Evolutionary conservation across 2,113 vertebrate species (phyloP), one percentile per base, ranked within the genome.

Genomic region (Elaphurus davidianus): DNA sequence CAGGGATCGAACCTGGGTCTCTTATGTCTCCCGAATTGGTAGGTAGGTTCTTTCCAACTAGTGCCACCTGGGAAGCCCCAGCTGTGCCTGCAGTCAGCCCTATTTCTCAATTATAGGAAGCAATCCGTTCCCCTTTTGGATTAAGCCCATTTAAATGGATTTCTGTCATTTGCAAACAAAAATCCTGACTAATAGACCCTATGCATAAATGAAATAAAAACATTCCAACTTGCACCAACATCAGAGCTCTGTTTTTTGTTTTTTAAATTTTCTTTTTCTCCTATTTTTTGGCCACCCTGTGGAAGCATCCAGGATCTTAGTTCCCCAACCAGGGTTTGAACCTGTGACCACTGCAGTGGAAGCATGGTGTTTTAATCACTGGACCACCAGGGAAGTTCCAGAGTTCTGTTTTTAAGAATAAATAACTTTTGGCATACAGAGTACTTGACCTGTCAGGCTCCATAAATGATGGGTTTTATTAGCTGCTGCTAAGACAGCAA

Each of bases 131-230:
- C 50, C 81, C 87, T 94, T 91, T 25, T 11, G 23, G 14, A 52
- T 55, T 40, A 85, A 88, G 30, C 52, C 88, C 78, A 17, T 28
- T 23, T 79, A 54, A 54, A 27, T 28, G 52, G 40, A 76, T 17
- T 90, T 94, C 64, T 76, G 47, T 76, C 52, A 62, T n/a, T 74
- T 95, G 67, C 59, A 71, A 94, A 87, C n/a, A 85, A 88, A 90
- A 92, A 13, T 74, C 27, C 28, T 88, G 47, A 90, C 19, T 12
- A 82, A 57, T 0, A n/a, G 45, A 90, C 10, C 55, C 30, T 36
- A 62, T 67, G 45, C 36, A 5, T 59, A n/a, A 59, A 55, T 19
- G 27, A 28, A 11, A 93, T 59, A 62, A 87, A 82, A 83, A 45
- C 27, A 55, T 14, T 30, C 55, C 43, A 36, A 62, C 1, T 15